phyloP scores from a whole-genome alignment of 2,888 invertebrate species.

The Lapara coniferarum region DNA sequence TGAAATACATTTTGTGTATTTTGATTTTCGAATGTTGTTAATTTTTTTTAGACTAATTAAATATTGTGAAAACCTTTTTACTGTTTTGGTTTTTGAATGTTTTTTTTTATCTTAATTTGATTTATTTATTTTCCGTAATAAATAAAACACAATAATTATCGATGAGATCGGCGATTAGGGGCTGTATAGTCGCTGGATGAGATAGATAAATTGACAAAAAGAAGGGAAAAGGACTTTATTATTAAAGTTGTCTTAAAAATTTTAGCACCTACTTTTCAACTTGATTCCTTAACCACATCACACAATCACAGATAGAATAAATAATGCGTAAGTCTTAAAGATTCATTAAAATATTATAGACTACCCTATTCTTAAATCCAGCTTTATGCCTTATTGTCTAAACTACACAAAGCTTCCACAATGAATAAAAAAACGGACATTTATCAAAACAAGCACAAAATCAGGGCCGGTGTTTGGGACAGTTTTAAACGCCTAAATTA shows the following conservation, averaged over 20 bases:
- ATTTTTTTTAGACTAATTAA: background rate
- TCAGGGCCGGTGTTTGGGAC: slow-evolving; percentile 71
- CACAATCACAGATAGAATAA: background rate
- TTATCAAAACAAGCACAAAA: slow-evolving; percentile 74
- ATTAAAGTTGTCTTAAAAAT: too few relatives aligned
- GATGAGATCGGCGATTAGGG: too few relatives aligned
- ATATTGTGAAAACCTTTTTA: too few relatives aligned
- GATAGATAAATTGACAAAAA: too few relatives aligned
- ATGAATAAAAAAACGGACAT: slow-evolving; percentile 55
- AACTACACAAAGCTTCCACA: slow-evolving; percentile 21
- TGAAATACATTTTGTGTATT: background rate
- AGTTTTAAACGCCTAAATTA: slow-evolving; percentile 82
- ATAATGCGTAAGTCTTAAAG: background rate
- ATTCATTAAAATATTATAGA: too few relatives aligned
- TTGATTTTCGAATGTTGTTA: background rate
- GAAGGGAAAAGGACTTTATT: too few relatives aligned
- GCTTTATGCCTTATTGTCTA: slow-evolving; percentile 7
- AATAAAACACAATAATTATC: too few relatives aligned
- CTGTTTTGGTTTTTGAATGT: too few relatives aligned
- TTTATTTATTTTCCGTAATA: too few relatives aligned
- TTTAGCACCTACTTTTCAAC: too few relatives aligned
- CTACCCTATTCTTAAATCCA: background rate
- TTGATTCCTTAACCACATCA: background rate
- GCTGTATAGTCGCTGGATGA: too few relatives aligned
- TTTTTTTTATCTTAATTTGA: too few relatives aligned